Conservation (phyloP, 2,888 invertebrate genomes). For the Amblyjoppa fuscipennis region DNA sequence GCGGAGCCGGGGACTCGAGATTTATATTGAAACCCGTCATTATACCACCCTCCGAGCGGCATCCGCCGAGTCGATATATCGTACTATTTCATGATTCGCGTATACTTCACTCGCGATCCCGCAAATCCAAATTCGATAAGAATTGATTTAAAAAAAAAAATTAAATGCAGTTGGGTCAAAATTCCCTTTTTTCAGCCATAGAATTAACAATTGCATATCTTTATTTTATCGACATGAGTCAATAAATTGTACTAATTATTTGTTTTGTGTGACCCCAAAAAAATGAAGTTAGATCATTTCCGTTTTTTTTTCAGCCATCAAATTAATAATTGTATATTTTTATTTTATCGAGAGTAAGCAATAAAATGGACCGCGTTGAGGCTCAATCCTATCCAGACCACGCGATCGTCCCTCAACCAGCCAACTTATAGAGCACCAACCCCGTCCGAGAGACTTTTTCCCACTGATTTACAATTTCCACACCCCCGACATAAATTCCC, state of each 20-base stretch:
- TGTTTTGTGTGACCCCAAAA: background rate
- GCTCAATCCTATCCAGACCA: background rate
- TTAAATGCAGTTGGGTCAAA: too few relatives aligned
- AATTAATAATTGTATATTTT: background rate
- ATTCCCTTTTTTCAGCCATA: too few relatives aligned
- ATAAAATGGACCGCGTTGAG: background rate
- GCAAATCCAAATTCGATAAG: background rate
- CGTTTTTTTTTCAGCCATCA: background rate
- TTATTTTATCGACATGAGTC: too few relatives aligned
- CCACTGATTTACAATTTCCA: conserved; percentile 34
- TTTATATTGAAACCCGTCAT: conserved; percentile 81
- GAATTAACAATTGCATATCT: background rate
- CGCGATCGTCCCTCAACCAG: background rate
- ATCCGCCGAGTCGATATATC: conserved; percentile 5
- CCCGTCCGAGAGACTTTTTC: conserved; percentile 4
- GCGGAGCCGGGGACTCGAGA: conserved; percentile 66
- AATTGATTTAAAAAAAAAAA: conserved; percentile 4
- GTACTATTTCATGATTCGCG: conserved; percentile 3
- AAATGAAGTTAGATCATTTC: background rate
- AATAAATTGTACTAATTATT: too few relatives aligned
- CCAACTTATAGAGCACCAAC: background rate
- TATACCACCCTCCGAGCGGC: conserved; percentile 76
- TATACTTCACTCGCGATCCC: conserved; percentile 1
- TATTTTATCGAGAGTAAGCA: background rate
- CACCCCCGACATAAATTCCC: conserved; percentile 41